Evolutionary conservation across 2,797 vertebrate species (phyloP).

Genomic region (Eupleurogrammus muticus): DNA sequence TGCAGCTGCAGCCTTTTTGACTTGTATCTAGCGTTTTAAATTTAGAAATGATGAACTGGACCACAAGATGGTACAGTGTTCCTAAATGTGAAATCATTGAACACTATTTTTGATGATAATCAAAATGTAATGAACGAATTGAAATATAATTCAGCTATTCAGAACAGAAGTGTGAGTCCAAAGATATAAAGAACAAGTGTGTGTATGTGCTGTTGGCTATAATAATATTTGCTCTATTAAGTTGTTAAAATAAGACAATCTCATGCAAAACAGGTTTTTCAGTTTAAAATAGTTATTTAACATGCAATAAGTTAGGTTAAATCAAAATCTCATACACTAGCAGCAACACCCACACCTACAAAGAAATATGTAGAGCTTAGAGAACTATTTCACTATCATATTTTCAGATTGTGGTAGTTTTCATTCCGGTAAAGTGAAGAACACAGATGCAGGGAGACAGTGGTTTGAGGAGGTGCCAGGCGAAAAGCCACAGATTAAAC

Average conservation of each 20-base stretch:
- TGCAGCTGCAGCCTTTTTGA: background rate
- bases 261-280: constrained; percentile 30
- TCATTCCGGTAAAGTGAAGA: constrained; percentile 55
- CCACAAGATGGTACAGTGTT: background rate
- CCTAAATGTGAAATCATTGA: background rate
- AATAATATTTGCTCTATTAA: constrained; percentile 4
- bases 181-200: constrained; percentile 32
- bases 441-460: constrained; percentile 29
- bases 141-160: background rate
- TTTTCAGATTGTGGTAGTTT: background rate
- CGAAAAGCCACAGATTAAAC: constrained; percentile 24
- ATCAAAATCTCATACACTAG: constrained; percentile 10
- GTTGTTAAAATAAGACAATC: constrained; percentile 12
- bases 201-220: constrained; percentile 20
- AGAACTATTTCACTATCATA: background rate
- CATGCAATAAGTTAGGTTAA: no score
- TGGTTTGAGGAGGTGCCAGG: constrained; percentile 3
- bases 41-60: background rate
- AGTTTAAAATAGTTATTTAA: no score
- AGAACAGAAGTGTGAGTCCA: background rate
- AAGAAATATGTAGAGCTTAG: background rate
- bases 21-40: background rate
- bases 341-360: constrained; percentile 7
- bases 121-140: background rate
- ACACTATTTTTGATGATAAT: background rate